phyloP scores from a whole-genome alignment of 1,140 invertebrate genomes.

The Drosophila littoralis region DNA sequence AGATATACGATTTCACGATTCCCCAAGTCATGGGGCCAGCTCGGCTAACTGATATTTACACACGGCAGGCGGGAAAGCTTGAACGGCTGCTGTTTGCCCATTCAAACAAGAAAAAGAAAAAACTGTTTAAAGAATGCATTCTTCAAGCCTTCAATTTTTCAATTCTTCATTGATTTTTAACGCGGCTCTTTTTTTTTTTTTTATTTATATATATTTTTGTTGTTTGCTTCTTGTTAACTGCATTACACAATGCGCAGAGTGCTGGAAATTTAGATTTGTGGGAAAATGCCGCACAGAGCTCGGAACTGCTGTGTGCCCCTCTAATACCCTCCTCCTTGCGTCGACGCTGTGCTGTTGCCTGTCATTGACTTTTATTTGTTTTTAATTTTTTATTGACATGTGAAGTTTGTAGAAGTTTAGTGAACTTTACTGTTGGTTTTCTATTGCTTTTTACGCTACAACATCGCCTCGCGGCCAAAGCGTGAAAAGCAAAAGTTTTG shows the following conservation, averaged over 20 bases:
- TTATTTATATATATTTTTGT: constrained; percentile 10
- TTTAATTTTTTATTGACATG: constrained; percentile 82
- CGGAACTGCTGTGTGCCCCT: constrained; percentile 3
- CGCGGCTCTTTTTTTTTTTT: constrained; percentile 24
- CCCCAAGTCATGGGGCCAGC: constrained; percentile 45
- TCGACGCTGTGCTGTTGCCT: constrained; percentile 22
- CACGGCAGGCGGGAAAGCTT: constrained; percentile 34
- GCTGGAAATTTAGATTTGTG: constrained; percentile 77
- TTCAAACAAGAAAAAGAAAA: constrained; percentile 35
- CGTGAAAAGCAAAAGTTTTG: constrained; percentile 75
- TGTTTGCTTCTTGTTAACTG: constrained; percentile 81
- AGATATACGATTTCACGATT: constrained; percentile 12
- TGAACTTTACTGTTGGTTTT: constrained; percentile 67
- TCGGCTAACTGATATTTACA: constrained; percentile 29
- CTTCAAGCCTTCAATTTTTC: constrained; percentile 8
- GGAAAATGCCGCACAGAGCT: constrained; percentile 53
- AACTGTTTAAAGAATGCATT: constrained; percentile 72
- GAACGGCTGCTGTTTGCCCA: constrained; percentile 26
- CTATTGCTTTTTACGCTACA: constrained; percentile 41
- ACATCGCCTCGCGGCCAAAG: constrained; percentile 23
- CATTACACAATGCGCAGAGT: constrained; percentile 66
- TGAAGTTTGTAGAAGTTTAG: constrained; percentile 79
- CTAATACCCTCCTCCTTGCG: background rate
- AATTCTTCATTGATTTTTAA: constrained; percentile 67
- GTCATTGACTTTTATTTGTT: constrained; percentile 81